Base-by-base conservation (phyloP, 2,797 vertebrate species). In the Smutsia temminckii region DNA sequence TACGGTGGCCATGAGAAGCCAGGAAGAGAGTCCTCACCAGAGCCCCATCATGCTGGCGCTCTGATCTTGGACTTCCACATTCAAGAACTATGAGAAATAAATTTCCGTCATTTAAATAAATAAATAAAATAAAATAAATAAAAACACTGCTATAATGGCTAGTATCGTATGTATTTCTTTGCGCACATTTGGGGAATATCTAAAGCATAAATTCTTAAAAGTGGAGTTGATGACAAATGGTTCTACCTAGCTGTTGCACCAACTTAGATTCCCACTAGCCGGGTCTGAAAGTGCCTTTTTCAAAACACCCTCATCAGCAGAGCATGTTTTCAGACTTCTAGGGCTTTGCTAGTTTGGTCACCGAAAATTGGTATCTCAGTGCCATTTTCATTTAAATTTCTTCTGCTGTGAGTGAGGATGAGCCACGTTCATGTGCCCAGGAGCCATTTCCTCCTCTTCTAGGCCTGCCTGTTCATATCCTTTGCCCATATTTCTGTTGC, bases 311-410 rank as follows among this genome's bases (percentile, higher is more conserved):
- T 37, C 17, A 3, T 81, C 91, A 59, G 34, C 49, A 75, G 61
- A 64, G 53, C 40, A 61, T 69, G 18, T 25, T 68, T 18, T 72
- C 64, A 91, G 69, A 71, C 59, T 89, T 88, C 83, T 53, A 81
- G 61, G 64, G 89, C 80, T 87, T 85, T 57, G 21, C 21, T 86
- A 87, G 91, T 92, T 85, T 57, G 40, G 46, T 87, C 34, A 87
- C 63, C n/a, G 23, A 72, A 95, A 96, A 83, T 46, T 61, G 71
- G 32, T 80, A 57, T 68, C 49, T 77, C 21, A 4, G 17, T 69
- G 34, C 63, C 57, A 23, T 71, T 94, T 91, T 61, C 74, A 89
- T 71, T 84, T 11, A 1, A 81, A 57, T 66, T 49, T 88, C 72
- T 83, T 83, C 66, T 91, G 3, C 57, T 49, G 12, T 55, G 61